Percentiles rank a stretch among this genome's conserved stretches.
Evolutionary conservation across 2,113 vertebrate genomes (phyloP).

Genomic region (Corapipo altera): DNA sequence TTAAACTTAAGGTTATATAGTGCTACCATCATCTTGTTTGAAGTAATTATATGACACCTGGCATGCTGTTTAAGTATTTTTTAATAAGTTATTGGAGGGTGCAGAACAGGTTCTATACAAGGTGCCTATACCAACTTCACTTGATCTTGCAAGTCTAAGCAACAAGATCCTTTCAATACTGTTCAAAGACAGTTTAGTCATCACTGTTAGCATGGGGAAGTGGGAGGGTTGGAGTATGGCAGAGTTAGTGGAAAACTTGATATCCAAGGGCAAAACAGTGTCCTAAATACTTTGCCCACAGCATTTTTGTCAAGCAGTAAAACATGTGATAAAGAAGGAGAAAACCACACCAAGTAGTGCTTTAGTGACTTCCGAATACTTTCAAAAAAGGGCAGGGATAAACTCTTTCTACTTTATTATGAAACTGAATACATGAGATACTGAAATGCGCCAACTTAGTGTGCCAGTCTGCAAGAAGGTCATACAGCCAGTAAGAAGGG

Average conservation of each 20-base stretch:
- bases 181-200: neutral
- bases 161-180: neutral
- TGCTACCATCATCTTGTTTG: neutral
- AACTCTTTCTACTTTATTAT: neutral
- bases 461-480: slow-evolving; percentile 24
- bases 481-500: slow-evolving; percentile 32
- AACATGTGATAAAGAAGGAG: neutral
- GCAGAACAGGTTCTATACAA: neutral
- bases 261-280: neutral
- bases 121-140: neutral
- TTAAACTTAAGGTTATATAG: neutral
- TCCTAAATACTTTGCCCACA: neutral
- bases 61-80: neutral
- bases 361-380: neutral
- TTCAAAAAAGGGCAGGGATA: neutral
- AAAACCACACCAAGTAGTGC: neutral
- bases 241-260: neutral
- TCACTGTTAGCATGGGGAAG: neutral
- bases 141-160: neutral
- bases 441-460: slow-evolving; percentile 1
- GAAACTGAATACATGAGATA: neutral
- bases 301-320: neutral
- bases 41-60: neutral
- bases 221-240: neutral
- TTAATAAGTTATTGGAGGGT: neutral